Evolutionary conservation across 2,888 invertebrate species (phyloP).

Genomic region (Ctenicera cuprea): DNA sequence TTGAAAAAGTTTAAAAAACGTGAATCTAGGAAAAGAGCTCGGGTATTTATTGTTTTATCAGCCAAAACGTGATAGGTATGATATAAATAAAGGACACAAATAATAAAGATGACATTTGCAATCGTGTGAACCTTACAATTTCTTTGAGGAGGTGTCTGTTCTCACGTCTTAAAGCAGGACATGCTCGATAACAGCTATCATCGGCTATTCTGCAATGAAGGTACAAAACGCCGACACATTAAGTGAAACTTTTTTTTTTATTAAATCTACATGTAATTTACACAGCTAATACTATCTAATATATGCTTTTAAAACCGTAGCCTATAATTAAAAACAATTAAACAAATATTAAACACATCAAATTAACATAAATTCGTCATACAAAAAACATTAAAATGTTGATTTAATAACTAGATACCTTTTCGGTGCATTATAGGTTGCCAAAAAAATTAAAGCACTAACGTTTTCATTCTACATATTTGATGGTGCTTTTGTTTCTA

Average conservation of each 20-base stretch:
- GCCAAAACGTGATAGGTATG: conserved; percentile 24
- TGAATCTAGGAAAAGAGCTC: background rate
- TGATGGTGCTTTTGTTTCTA: no score
- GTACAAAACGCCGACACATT: conserved; percentile 16
- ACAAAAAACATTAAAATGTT: no score
- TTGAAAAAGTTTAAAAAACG: background rate
- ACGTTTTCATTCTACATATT: no score
- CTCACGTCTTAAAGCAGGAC: conserved; percentile 31
- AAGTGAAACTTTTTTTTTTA: conserved; percentile 7
- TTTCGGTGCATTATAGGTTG: no score
- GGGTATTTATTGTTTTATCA: conserved; percentile 18
- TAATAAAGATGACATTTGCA: conserved; percentile 28
- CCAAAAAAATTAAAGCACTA: no score
- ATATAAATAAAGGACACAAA: conserved; percentile 31
- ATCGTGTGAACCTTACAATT: conserved; percentile 25
- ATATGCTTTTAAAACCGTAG: no score
- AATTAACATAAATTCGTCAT: no score
- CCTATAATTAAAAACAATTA: no score
- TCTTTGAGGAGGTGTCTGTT: conserved; percentile 24
- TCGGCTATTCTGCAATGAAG: conserved; percentile 17
- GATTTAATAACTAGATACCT: no score
- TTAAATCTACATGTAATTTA: conserved; percentile 10
- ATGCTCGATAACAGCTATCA: conserved; percentile 31
- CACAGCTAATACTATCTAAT: no score
- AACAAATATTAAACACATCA: no score